Evolutionary conservation across 2,888 invertebrate genomes (phyloP).

Genomic region (Philonicus albiceps): DNA sequence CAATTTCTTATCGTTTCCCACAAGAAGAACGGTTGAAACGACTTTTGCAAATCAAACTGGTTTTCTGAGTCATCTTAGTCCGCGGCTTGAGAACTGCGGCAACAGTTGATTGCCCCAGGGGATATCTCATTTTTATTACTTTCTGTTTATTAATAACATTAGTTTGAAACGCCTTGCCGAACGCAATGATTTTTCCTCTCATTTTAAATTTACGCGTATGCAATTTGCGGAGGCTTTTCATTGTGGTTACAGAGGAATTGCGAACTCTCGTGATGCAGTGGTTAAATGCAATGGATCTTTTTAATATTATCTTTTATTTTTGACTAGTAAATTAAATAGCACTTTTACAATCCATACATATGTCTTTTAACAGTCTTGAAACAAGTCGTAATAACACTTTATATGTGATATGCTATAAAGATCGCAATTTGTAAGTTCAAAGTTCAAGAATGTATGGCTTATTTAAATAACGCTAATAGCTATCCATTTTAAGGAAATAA

Average conservation of each 20-base stretch:
- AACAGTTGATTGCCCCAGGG: slow-evolving; percentile 12
- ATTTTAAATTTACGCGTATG: background rate
- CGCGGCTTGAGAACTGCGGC: background rate
- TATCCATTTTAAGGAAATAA: background rate
- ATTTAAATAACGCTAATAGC: background rate
- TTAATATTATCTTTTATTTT: background rate
- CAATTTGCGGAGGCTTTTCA: background rate
- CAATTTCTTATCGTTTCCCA: slow-evolving; percentile 20
- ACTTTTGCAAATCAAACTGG: slow-evolving; percentile 26
- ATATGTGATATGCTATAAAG: background rate
- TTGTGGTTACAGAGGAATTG: background rate
- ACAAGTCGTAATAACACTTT: background rate
- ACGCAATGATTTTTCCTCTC: background rate
- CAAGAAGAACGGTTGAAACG: slow-evolving; percentile 31
- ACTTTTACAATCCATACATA: background rate
- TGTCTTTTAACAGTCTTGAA: background rate
- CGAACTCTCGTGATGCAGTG: background rate
- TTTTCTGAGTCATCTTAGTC: slow-evolving; percentile 26
- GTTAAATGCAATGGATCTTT: background rate
- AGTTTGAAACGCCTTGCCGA: background rate
- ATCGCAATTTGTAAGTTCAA: background rate
- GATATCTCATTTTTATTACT: slow-evolving; percentile 6
- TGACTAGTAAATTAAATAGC: background rate
- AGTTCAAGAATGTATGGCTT: background rate
- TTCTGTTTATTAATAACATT: background rate